phyloP scores from a whole-genome alignment of 37 sponge, comb jelly and placozoan genomes.

The Agelas oroides region DNA sequence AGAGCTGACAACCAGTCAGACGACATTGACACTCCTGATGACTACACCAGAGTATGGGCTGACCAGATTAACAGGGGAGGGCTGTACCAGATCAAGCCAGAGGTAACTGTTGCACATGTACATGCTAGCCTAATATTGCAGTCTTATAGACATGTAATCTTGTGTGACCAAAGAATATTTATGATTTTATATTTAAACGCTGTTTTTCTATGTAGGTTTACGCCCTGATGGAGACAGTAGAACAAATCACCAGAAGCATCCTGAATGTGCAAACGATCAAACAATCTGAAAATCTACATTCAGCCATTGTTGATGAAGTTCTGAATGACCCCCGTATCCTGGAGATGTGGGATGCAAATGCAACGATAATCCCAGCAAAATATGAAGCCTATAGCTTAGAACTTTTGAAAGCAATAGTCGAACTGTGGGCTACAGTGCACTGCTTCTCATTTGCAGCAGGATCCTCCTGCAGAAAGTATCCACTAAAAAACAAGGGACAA shows the following conservation, averaged over 20 bases:
- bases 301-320: background rate
- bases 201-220: too few relatives aligned
- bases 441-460: constrained; percentile 21
- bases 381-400: too few relatives aligned
- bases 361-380: too few relatives aligned
- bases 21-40: background rate
- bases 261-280: too few relatives aligned
- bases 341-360: background rate
- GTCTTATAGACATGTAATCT: too few relatives aligned
- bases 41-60: background rate
- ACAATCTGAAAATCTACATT: background rate
- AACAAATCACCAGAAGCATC: background rate
- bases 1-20: background rate
- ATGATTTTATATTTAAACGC: too few relatives aligned
- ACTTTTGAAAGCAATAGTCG: background rate
- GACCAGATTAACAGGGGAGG: background rate
- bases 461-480: background rate
- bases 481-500: constrained; percentile 15
- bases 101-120: background rate
- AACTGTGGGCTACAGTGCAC: constrained; percentile 22
- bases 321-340: background rate
- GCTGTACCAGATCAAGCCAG: background rate
- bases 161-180: too few relatives aligned
- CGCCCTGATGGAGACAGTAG: background rate
- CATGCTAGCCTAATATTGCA: background rate